Conservation (phyloP, 2,888 invertebrate species). For the Protonemura montana region DNA sequence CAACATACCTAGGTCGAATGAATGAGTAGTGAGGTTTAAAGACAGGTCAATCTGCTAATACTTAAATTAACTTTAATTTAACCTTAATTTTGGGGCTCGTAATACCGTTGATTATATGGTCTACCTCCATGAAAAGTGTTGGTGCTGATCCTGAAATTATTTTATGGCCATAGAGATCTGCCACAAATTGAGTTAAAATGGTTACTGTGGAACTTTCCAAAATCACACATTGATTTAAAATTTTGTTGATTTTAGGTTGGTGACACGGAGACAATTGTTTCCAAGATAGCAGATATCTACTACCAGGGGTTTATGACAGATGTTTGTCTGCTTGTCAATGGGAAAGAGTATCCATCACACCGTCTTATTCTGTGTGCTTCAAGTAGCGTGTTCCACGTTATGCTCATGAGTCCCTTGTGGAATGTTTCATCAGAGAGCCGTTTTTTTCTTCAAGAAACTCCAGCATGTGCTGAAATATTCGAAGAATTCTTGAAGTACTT, state of each 20-base stretch:
- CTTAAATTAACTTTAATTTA: too few relatives aligned
- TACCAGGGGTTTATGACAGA: constrained; percentile 90
- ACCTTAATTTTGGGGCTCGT: too few relatives aligned
- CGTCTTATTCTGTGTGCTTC: constrained; percentile 90
- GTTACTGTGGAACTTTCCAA: too few relatives aligned
- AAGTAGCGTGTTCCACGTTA: constrained; percentile 96
- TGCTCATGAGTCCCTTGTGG: constrained; percentile 95
- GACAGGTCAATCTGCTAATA: too few relatives aligned
- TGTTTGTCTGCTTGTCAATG: constrained; percentile 83
- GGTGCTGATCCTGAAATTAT: too few relatives aligned
- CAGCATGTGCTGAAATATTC: constrained; percentile 84
- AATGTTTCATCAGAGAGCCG: constrained; percentile 85
- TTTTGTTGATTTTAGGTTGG: constrained; percentile 71
- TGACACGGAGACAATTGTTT: constrained; percentile 81
- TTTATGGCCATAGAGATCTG: neutral
- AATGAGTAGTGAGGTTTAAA: too few relatives aligned
- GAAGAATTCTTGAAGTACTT: constrained; percentile 88
- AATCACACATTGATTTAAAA: too few relatives aligned
- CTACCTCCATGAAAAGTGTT: too few relatives aligned
- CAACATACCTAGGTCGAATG: too few relatives aligned
- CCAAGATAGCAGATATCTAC: constrained; percentile 83
- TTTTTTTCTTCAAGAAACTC: constrained; percentile 85
- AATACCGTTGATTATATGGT: too few relatives aligned
- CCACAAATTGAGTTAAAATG: neutral
- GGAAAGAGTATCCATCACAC: constrained; percentile 85